Conservation (phyloP, 1,140 invertebrate genomes). For the Phymastichus coffea region DNA sequence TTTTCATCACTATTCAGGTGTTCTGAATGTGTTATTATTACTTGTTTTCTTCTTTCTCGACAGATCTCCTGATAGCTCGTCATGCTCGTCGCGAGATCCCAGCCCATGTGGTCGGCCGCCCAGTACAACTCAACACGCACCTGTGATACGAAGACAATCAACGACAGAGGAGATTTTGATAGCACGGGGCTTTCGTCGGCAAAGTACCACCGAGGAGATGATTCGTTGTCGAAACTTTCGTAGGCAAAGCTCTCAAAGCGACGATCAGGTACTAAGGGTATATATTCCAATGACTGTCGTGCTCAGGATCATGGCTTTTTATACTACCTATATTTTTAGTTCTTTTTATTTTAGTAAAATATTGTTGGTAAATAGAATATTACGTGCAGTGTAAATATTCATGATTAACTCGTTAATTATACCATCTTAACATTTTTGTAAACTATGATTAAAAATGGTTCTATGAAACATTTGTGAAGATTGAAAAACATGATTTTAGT, state of each 20-base stretch:
- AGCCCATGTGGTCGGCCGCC: constrained; percentile 67
- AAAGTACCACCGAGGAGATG: constrained; percentile 90
- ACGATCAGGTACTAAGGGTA: constrained; percentile 65
- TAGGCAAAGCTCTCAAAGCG: constrained; percentile 76
- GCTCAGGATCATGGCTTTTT: not conserved
- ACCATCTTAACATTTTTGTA: too few species aligned
- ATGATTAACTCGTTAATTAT: too few species aligned
- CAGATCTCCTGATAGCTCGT: constrained; percentile 58
- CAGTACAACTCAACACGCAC: constrained; percentile 57
- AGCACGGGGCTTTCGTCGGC: constrained; percentile 82
- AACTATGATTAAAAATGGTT: too few species aligned
- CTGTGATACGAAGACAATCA: constrained; percentile 79
- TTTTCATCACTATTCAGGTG: too few species aligned
- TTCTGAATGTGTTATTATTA: constrained; percentile 1
- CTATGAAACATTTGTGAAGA: too few species aligned
- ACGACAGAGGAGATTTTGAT: constrained; percentile 91
- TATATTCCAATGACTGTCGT: constrained; percentile 19
- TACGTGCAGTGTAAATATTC: too few species aligned
- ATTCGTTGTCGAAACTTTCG: constrained; percentile 86
- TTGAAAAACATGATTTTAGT: too few species aligned
- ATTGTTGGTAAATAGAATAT: too few species aligned
- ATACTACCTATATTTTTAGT: not conserved
- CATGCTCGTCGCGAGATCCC: constrained; percentile 63
- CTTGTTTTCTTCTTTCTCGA: not conserved
- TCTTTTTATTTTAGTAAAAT: not conserved